Conservation (phyloP, 2,888 invertebrate genomes). For the Allolobophora icterica region DNA sequence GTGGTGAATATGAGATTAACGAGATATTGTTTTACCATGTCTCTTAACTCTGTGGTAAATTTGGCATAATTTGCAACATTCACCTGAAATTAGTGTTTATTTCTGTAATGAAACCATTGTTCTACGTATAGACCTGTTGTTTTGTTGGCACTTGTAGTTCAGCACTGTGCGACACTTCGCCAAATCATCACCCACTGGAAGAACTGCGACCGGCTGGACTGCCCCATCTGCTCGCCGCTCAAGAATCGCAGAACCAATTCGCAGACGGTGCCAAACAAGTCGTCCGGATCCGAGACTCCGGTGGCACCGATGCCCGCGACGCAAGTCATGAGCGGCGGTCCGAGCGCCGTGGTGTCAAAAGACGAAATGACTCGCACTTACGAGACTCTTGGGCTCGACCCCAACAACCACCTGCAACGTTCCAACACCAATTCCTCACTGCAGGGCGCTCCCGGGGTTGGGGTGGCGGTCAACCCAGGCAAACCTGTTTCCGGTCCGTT, state of each 20-base stretch:
- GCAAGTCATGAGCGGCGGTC: neutral
- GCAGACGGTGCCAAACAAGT: neutral
- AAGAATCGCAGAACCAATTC: conserved; percentile 67
- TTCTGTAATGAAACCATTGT: neutral
- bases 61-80: neutral
- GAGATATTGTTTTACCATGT: neutral
- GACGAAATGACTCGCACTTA: conserved; percentile 33
- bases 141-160: conserved; percentile 69
- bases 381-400: conserved; percentile 35
- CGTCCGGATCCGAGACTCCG: neutral
- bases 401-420: conserved; percentile 30
- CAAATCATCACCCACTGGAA: conserved; percentile 99
- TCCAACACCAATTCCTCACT: conserved; percentile 20
- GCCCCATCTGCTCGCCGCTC: conserved; percentile 95
- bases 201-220: conserved; percentile 91
- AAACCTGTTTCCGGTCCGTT: neutral
- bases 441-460: neutral
- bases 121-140: neutral
- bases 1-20: neutral
- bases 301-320: neutral
- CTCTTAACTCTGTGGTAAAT: too few relatives aligned
- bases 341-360: neutral
- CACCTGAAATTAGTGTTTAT: neutral
- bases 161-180: conserved; percentile 96
- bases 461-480: neutral